Evolutionary conservation across 2,888 invertebrate genomes (phyloP), one percentile per base, ranked within the genome.

Genomic region (Tyria jacobaeae): DNA sequence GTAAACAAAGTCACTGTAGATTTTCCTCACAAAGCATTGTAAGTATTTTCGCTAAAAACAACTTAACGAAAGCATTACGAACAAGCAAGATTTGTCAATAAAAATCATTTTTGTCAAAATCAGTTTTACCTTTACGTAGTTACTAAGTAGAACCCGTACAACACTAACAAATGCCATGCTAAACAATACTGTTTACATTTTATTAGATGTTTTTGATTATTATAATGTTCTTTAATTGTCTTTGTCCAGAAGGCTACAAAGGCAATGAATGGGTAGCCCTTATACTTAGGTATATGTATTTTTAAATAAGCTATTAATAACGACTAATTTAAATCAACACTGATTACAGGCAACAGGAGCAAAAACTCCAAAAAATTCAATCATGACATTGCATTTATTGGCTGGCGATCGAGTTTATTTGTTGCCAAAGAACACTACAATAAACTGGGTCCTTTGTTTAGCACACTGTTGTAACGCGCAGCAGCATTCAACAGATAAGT

Each of bases 401-500:
- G 12, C 44, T 51, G 15, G 21, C 35, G 21, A 15, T 17, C 34
- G 25, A n/a, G 14, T 12, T 31, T 41, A 31, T 15, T 31, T 41
- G 41, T 41, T 31, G 27, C 27, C 24, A 31, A 58, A 34, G 39
- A 31, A 31, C 31, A 51, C 15, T 31, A 39, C 39, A 50, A 37
- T 37, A 57, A 49, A 54, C 54, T 31, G 27, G 27, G 41, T 21
- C 25, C 34, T 34, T 52, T 58, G 58, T 51, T 44, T 44, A 51
- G 34, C 44, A 52, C 44, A 52, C 35, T 34, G 31, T 39, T 31
- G 41, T 44, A 58, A 52, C 44, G 17, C 54, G 54, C 54, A 27
- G 44, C 41, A 15, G 31, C 54, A 44, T 58, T 31, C 51, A 51
- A 58, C 44, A 51, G 58, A 52, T 44, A 50, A 27, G n/a, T 39